Evolutionary conservation across 2,797 vertebrate genomes (phyloP).

Genomic region (Melanogrammus aeglefinus): DNA sequence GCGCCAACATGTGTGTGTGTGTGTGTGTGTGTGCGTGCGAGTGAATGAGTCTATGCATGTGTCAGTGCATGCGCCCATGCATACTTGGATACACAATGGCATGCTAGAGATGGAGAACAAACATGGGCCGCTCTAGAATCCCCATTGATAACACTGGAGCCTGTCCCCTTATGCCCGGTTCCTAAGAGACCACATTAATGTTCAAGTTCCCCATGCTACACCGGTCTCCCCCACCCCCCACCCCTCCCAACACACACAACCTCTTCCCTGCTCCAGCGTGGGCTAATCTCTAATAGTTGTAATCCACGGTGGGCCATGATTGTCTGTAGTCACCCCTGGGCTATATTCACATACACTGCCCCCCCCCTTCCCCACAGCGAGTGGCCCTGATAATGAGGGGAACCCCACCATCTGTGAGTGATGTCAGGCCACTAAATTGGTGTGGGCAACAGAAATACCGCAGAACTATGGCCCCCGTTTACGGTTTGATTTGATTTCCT

Average conservation of each 20-base stretch:
- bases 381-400: constrained; percentile 75
- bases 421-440: constrained; percentile 46
- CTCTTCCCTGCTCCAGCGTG: constrained; percentile 22
- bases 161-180: constrained; percentile 1
- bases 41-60: background rate
- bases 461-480: background rate
- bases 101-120: constrained; percentile 3
- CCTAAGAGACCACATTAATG: constrained; percentile 66
- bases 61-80: background rate
- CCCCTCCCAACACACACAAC: constrained; percentile 24
- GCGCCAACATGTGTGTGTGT: background rate
- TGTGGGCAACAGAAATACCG: background rate
- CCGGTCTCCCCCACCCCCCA: constrained; percentile 33
- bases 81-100: background rate
- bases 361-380: constrained; percentile 67
- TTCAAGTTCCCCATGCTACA: constrained; percentile 58
- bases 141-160: constrained; percentile 1
- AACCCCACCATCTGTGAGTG: constrained; percentile 71
- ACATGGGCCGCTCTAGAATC: background rate
- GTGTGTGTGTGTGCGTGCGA: background rate
- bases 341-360: constrained; percentile 30
- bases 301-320: constrained; percentile 68
- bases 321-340: background rate
- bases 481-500: background rate
- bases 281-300: constrained; percentile 73